Percentiles rank a stretch among this genome's conserved stretches.
Conservation (phyloP, 92 coral and sea anemone genomes). For the Phenganax stokvisi region DNA sequence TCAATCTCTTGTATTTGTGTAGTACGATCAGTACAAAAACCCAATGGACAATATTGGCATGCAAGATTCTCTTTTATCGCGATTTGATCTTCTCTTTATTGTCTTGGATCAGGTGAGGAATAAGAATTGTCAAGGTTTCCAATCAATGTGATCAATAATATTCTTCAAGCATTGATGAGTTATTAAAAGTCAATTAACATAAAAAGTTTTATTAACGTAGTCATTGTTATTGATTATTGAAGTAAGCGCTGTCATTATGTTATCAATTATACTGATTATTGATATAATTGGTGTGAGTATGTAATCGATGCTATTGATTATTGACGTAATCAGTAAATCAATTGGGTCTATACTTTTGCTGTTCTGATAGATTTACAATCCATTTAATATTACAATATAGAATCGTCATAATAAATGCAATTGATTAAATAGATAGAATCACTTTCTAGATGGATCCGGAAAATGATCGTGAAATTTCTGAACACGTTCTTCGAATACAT, state of each 20-base stretch:
- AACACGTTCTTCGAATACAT: constrained; percentile 91
- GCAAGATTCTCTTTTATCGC: constrained; percentile 95
- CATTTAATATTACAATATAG: neutral
- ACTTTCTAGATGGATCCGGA: constrained; percentile 85
- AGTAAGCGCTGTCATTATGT: too few species aligned
- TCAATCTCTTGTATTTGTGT: neutral
- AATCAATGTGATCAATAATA: too few species aligned
- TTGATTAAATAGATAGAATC: neutral
- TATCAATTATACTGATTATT: too few species aligned
- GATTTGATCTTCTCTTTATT: constrained; percentile 94
- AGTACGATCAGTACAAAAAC: constrained; percentile 95
- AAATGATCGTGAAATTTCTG: constrained; percentile 90
- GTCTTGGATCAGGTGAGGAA: constrained; percentile 83
- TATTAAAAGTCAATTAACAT: neutral
- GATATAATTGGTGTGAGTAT: too few species aligned
- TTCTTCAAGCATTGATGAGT: too few species aligned
- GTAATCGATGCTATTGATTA: too few species aligned
- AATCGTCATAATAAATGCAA: neutral
- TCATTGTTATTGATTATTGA: neutral
- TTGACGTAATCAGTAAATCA: too few species aligned
- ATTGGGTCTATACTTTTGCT: too few species aligned
- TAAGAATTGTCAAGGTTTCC: neutral
- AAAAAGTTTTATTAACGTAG: neutral
- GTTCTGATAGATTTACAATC: too few species aligned
- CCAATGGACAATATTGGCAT: constrained; percentile 99